Base-by-base conservation (phyloP, 2,888 invertebrate species). In the Trissolcus brochymenae region DNA sequence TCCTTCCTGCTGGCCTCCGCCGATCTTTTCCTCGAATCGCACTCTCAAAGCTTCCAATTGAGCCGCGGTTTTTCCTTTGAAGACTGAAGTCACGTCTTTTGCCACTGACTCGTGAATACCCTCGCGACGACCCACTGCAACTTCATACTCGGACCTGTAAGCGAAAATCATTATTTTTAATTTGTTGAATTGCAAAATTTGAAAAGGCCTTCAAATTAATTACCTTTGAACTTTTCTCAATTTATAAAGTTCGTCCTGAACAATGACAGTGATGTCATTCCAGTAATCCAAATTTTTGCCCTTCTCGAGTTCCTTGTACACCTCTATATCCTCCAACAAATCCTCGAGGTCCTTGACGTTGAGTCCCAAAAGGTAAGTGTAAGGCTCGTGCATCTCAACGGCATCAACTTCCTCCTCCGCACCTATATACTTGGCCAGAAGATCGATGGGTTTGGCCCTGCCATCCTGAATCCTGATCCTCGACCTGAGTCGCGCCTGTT, bases 381-480 rank as follows among this genome's bases (percentile, higher is more conserved):
- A 98, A 0, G 99, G 99, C 88, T 99, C 98, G 87, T 98, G 97
- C 96, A 99, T 97, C 90, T 99, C 98, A 21, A 98, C 94, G 0
- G 97, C 96, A 84, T 98, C 95, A 61, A 96, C 95, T 80, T 94
- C 92, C 83, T 96, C 95, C 84, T 97, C 96, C 0, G 95, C 95
- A 87, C 95, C 95, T 68, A 98, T 96, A 86, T 99, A 99, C 91
- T 98, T 96, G 0, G 98, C 98, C 66, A 99, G 90, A 78, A 99
- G 91, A 91, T 99, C 99, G 81, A 99, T 99, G 0, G 99, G 98
- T 87, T 99, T 99, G 0, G 99, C 98, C 84, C 99, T 91, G 4
- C 97, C 97, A 89, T 99, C 98, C 79, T 98, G 95, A 74, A 99
- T 99, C 77, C 99, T 93, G 80, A 99, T 98, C 86, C 95, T 94